Base-by-base conservation (phyloP, 2,888 invertebrate genomes). In the Sericinus montela region DNA sequence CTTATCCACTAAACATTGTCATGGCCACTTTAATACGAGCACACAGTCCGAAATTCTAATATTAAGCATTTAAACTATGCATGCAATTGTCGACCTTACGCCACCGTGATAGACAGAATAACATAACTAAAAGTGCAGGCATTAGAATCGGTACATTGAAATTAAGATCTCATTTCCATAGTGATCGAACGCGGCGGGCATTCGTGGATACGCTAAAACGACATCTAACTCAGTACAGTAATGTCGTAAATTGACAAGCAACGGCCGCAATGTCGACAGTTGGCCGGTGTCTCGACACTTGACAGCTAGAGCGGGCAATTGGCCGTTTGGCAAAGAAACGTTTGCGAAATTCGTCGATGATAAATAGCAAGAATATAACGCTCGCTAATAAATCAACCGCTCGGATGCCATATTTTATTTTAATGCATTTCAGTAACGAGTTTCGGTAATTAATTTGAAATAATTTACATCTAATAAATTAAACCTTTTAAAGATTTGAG, bases 251-350 rank as follows among this genome's bases (percentile, higher is more conserved):
- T 35, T 16, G 35, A 16, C 14, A 15, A 16, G 15, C 34, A 13
- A 34, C 34, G 13, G 8, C 4, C 15, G 14, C 15, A 11, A 14
- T 7, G 35, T 9, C 15, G 35, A 35, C 35, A 35, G 35, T 35
- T 35, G 35, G 35, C 35, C 9, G 10, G 16, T 35, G 15, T 35
- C 35, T 15, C 15, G 35, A 35, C 35, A 35, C 35, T 16, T 15
- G 35, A 35, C 35, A 16, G 35, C 35, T 35, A 35, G 35, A 35
- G 35, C 35, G 35, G 10, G 35, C 15, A 35, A 35, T 35, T 35
- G 35, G 35, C 35, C 35, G 35, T 11, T 35, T 35, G 35, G 35
- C 35, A 16, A 35, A 35, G 15, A 10, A 35, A 7, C 15, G 35
- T 35, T 35, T 35, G 35, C 35, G 35, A 35, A 14, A 35, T 16